These are phyloP conservation scores for Oxyura jamaicensis DNA, from an alignment of 2,113 vertebrate species.

Conservation along the genomic window DNA sequence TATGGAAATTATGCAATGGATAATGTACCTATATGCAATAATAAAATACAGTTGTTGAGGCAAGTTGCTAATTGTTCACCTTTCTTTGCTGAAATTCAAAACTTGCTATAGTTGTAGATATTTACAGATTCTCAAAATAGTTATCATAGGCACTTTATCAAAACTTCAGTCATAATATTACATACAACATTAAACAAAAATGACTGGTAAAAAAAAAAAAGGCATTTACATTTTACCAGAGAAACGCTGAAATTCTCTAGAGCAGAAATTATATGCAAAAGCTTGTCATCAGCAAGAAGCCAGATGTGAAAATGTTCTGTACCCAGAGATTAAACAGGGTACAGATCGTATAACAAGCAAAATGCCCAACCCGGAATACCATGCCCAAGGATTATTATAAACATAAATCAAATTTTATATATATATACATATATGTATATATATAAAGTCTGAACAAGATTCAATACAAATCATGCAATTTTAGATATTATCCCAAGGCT, in stretches of 20 bases:
- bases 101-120: neutral
- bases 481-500: neutral
- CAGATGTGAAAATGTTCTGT: constrained; percentile 52
- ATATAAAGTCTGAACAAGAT: neutral
- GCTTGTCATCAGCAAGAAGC: constrained; percentile 46
- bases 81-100: neutral
- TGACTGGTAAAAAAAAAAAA: constrained; percentile 35
- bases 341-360: constrained; percentile 49
- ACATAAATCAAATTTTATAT: constrained; percentile 17
- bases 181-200: constrained; percentile 53
- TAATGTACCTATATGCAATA: neutral
- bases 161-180: neutral
- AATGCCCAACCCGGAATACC: neutral
- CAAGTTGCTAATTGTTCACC: neutral
- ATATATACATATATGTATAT: no score
- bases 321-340: neutral
- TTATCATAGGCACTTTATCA: neutral
- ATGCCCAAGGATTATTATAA: neutral
- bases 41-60: neutral
- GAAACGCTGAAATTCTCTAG: constrained; percentile 58
- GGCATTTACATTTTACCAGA: constrained; percentile 57
- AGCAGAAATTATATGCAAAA: constrained; percentile 62
- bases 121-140: neutral
- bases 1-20: neutral
- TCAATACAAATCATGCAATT: neutral